Conservation (phyloP, 2,113 vertebrate genomes). For the Etheostoma spectabile region DNA sequence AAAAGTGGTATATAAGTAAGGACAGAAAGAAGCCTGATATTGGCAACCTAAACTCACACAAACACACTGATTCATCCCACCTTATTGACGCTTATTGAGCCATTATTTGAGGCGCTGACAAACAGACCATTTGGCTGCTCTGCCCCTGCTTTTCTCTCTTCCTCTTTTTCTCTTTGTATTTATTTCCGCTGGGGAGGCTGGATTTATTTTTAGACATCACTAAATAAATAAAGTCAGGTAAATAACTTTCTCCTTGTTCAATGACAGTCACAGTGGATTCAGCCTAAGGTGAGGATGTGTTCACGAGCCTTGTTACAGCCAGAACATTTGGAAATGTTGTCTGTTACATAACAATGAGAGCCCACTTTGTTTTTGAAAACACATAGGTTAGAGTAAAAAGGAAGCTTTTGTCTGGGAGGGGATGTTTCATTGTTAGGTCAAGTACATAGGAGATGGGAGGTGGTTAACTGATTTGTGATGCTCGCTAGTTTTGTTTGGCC, state of each 20-base stretch:
- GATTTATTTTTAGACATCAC: conserved; percentile 52
- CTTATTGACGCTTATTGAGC: neutral
- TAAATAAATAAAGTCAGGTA: conserved; percentile 48
- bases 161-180: conserved; percentile 25
- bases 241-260: conserved; percentile 39
- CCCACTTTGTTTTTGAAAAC: conserved; percentile 1
- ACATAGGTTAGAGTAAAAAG: conserved; percentile 18
- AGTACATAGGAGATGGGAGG: conserved; percentile 41
- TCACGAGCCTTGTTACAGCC: conserved; percentile 21
- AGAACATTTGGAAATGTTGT: conserved; percentile 24
- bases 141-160: neutral
- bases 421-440: conserved; percentile 39
- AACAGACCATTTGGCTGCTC: conserved; percentile 23
- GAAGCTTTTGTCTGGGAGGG: conserved; percentile 45
- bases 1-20: neutral
- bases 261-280: conserved; percentile 19
- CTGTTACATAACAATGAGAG: conserved; percentile 51
- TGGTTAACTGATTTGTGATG: conserved; percentile 11
- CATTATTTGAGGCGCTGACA: neutral
- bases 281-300: conserved; percentile 49
- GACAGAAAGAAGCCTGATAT: neutral
- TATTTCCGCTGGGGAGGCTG: conserved; percentile 9
- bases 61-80: conserved; percentile 1
- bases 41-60: neutral
- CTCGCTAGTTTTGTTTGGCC: conserved; percentile 43